Base-by-base conservation (phyloP, 2,888 invertebrate genomes). In the Adela reaumurella region DNA sequence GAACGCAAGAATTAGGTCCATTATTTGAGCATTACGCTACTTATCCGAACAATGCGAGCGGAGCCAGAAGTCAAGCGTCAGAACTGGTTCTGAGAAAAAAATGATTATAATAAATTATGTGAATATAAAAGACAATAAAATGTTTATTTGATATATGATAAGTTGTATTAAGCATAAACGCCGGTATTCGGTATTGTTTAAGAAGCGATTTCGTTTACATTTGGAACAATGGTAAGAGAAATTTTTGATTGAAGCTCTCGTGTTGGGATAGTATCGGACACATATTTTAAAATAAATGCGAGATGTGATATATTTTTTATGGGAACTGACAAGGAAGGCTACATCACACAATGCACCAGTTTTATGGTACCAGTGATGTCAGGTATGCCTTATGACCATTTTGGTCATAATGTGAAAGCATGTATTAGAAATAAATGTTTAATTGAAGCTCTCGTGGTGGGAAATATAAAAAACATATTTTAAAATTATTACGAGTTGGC, bases 1-100 rank as follows among this genome's bases (percentile, higher is more conserved):
- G 35, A 35, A 35, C 35, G 35, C 35, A 54, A 58, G 52, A 55
- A 57, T 57, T 54, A 54, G 58, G 60, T 63, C 57, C 54, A 64
- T 64, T 63, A 64, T 64, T 65, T 59, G 54, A 64, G 62, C 62
- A 65, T 65, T 63, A 65, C 62, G 61, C 49, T 49, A 49, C 49
- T 49, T 49, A 49, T 42, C 16, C 18, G 18, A 46, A 49, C 46
- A 49, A 49, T 46, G 42, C 19, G 43, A 16, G 24, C 19, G 19
- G 24, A n/a, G n/a, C 16, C 17, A 18, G 18, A 28, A 48, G 48
- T 48, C 48, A 43, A 48, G 49, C 47, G 50, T 49, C 35, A 8
- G 14, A 35, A 35, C 35, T 35, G 35, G 35, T 35, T 35, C 35
- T 8, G 11, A 14, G 35, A 14, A 14, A 35, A 35, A 14, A 35